Evolutionary conservation across 2,888 invertebrate species (phyloP), one percentile per base, ranked within the genome.

Genomic region (Tromatobia lineatoria): DNA sequence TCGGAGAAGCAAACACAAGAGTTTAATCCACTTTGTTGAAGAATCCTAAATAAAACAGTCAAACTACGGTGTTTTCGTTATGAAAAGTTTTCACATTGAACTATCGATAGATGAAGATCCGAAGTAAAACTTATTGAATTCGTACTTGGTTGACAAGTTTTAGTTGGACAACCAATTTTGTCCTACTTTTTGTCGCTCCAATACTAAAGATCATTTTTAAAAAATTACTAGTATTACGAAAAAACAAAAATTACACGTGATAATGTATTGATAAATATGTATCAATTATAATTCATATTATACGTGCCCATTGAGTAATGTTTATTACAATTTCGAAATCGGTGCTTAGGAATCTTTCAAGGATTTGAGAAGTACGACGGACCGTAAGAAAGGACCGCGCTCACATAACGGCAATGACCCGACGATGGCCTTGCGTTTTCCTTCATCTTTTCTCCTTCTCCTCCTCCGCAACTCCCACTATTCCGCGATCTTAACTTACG

Each of bases 381-480:
- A 75, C 83, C 83, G 86, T 84, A 83, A 82, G 87, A 74, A 82
- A 75, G 84, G 82, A 86, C 83, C 85, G 83, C 74, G 84, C 85
- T 88, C 87, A 88, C 88, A 87, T 86, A 89, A 89, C 91, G 92
- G 91, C 92, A 92, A 91, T 92, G 92, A 92, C 91, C 91, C 90
- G 91, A 87, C 89, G 87, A 87, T 89, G 90, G 89, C 91, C 91
- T 91, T 90, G 91, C 91, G 87, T 91, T 90, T 81, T 91, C 90
- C 91, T 90, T 92, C 90, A 88, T 91, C 90, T 91, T 90, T 89
- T 88, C 88, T 89, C 88, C 88, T 90, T 89, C 88, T 88, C 88
- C 88, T 88, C 89, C 66, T 54, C 74, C 42, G 50, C 45, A 50
- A 38, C 47, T 73, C 66, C 59, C 82, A 45, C 34, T 20, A 69